phyloP scores from a whole-genome alignment of 1,140 invertebrate species.

The Dufourea novaeangliae region DNA sequence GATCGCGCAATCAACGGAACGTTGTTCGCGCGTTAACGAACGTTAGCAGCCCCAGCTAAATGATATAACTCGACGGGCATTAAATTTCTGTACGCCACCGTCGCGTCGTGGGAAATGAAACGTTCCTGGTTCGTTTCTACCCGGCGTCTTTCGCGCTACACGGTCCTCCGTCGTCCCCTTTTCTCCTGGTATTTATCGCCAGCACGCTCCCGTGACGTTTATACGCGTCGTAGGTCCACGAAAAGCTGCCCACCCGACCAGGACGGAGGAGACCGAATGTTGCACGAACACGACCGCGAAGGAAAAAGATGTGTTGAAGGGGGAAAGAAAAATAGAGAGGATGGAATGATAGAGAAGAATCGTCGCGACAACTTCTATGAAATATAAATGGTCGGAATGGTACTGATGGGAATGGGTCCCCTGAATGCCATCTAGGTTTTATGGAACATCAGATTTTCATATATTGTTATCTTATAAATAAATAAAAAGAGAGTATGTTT shows the following conservation, averaged over 20 bases:
- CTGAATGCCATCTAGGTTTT: too few relatives aligned
- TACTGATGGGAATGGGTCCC: too few relatives aligned
- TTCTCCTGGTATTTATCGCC: constrained; percentile 32
- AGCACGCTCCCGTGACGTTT: neutral
- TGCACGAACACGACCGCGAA: neutral
- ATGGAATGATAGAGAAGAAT: neutral
- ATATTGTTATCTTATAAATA: too few relatives aligned
- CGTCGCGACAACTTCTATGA: constrained; percentile 16
- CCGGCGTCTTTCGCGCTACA: neutral
- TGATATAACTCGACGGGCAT: constrained; percentile 2
- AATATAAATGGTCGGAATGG: constrained; percentile 26
- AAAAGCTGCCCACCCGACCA: neutral
- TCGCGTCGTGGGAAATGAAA: neutral
- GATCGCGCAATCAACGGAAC: constrained; percentile 10
- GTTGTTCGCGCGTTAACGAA: neutral
- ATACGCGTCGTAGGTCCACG: neutral
- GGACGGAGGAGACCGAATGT: constrained; percentile 1
- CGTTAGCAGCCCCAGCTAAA: neutral
- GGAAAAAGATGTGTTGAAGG: neutral
- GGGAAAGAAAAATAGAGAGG: neutral
- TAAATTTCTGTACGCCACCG: neutral
- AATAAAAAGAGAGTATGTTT: neutral
- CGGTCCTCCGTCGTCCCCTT: neutral
- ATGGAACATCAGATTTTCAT: too few relatives aligned
- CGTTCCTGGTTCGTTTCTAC: neutral